A percentile compares a stretch with the other conserved stretches of the same genome.
These are phyloP conservation scores for Mionectes olivaceus DNA, from an alignment of 2,797 vertebrate genomes.

Conservation along the genomic window DNA sequence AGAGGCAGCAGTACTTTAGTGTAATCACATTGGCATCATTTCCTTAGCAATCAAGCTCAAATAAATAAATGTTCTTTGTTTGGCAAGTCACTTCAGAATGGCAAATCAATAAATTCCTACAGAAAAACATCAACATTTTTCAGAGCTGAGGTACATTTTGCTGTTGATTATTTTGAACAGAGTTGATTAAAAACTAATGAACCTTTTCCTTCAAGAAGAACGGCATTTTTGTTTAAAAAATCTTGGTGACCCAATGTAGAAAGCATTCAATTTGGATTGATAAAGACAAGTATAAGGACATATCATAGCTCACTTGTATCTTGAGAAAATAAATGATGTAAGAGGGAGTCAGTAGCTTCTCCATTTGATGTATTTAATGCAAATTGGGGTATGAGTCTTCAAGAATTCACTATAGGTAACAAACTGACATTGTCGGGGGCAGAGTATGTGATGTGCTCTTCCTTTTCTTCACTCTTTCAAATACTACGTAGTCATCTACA, in stretches of 20 bases:
- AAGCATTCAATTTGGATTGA: background rate
- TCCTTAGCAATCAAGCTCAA: conserved; percentile 45
- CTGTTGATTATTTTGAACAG: conserved; percentile 6
- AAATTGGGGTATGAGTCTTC: background rate
- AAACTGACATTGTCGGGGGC: background rate
- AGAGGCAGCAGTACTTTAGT: background rate
- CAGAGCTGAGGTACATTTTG: background rate
- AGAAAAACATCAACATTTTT: background rate
- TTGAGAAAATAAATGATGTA: background rate
- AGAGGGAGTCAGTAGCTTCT: background rate
- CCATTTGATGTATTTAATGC: background rate
- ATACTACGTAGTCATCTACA: background rate
- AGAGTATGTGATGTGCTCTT: background rate
- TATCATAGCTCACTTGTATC: background rate
- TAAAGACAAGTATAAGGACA: background rate
- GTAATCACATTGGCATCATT: background rate
- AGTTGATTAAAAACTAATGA: conserved; percentile 25
- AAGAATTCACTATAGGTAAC: background rate
- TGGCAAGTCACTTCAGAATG: conserved; percentile 19
- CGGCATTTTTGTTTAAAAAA: background rate
- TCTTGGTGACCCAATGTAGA: background rate
- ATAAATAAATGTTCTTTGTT: conserved; percentile 53
- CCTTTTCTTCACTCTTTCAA: background rate
- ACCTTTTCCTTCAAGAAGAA: background rate
- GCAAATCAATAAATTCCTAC: conserved; percentile 18